Percentiles rank a stretch among this genome's conserved stretches.
phyloP scores from a whole-genome alignment of 2,113 vertebrate species.

The Protomyctophum bolini region DNA sequence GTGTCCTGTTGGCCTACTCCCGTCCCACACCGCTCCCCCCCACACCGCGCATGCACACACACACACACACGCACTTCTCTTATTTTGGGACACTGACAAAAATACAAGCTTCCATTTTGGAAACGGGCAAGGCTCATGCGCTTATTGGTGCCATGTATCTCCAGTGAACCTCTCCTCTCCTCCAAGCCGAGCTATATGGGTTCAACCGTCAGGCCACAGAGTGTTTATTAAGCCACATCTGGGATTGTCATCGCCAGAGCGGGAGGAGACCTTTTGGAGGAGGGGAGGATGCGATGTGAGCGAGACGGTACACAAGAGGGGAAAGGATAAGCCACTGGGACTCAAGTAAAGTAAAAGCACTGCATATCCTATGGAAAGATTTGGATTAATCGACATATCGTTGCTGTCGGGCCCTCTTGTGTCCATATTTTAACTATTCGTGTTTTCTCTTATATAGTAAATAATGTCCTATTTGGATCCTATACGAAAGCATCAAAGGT shows the following conservation, averaged over 20 bases:
- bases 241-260: slow-evolving; percentile 56
- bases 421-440: no score
- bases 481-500: no score
- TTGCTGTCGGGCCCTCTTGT: no score
- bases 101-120: slow-evolving; percentile 39
- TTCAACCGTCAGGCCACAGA: slow-evolving; percentile 59
- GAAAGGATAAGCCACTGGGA: slow-evolving; percentile 32
- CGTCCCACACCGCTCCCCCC: neutral
- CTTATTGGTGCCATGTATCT: slow-evolving; percentile 46
- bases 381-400: no score
- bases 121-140: slow-evolving; percentile 33
- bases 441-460: no score
- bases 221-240: slow-evolving; percentile 74
- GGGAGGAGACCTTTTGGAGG: slow-evolving; percentile 16
- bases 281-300: slow-evolving; percentile 39
- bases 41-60: neutral
- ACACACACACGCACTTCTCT: slow-evolving; percentile 13
- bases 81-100: slow-evolving; percentile 42
- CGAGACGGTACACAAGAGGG: slow-evolving; percentile 31
- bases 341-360: no score
- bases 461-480: no score
- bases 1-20: neutral
- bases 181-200: slow-evolving; percentile 38
- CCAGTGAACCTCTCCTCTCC: slow-evolving; percentile 45
- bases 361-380: no score